Conservation (phyloP, 2,888 invertebrate species). For the Deroplatys truncata region DNA sequence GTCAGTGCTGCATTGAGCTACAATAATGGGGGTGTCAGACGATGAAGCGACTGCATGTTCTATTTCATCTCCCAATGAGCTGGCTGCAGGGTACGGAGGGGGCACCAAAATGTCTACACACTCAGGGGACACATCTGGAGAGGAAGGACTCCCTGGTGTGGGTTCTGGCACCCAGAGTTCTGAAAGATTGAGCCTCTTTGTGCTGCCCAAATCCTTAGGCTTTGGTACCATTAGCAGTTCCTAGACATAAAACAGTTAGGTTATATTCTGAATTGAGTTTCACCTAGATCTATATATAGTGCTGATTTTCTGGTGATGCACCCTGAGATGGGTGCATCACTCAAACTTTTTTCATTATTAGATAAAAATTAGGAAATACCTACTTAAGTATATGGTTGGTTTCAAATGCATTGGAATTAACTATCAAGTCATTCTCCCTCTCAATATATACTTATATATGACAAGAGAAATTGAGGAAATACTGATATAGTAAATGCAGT, state of each 20-base stretch:
- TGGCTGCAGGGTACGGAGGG: constrained; percentile 34
- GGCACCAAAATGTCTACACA: constrained; percentile 36
- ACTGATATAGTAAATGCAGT: no score
- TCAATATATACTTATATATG: no score
- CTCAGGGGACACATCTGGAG: constrained; percentile 34
- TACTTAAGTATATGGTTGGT: no score
- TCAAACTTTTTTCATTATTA: no score
- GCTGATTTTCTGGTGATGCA: no score
- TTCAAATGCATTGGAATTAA: no score
- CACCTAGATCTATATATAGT: no score
- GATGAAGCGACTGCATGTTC: neutral
- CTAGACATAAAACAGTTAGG: neutral
- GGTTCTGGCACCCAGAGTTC: neutral
- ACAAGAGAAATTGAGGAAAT: no score
- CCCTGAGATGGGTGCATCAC: no score
- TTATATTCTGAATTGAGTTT: no score
- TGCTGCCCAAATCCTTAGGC: constrained; percentile 22
- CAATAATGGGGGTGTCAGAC: neutral
- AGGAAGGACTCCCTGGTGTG: neutral
- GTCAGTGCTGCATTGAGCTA: neutral
- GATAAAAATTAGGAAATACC: no score
- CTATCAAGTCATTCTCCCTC: no score
- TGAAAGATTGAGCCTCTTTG: constrained; percentile 23
- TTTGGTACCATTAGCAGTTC: constrained; percentile 12
- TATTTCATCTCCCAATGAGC: neutral